Conservation (phyloP, 2,797 vertebrate species). For the Hapalemur alaotrensis region DNA sequence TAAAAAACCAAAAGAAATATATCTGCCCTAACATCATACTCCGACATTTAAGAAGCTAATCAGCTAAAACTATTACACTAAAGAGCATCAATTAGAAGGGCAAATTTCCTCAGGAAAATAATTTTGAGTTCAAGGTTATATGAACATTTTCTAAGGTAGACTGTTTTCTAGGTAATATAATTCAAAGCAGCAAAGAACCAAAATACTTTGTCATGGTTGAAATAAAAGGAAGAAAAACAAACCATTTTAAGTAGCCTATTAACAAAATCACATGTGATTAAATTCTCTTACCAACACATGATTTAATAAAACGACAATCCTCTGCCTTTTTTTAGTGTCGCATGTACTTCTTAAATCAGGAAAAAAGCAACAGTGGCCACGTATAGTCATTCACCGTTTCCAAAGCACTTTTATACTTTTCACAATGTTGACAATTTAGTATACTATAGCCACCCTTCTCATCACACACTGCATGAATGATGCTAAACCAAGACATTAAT, state of each 20-base stretch:
- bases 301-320: background rate
- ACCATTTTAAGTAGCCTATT: background rate
- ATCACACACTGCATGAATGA: background rate
- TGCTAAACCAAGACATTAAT: background rate
- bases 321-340: background rate
- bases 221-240: background rate
- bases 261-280: background rate
- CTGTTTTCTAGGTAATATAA: background rate
- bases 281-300: background rate
- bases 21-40: background rate
- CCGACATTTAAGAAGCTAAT: slow-evolving; percentile 6
- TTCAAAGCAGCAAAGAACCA: background rate
- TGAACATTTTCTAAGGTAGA: background rate
- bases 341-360: background rate
- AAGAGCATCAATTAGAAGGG: background rate
- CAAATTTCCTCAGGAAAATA: slow-evolving; percentile 3
- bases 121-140: background rate
- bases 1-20: background rate
- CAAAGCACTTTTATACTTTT: slow-evolving; percentile 26
- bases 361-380: background rate
- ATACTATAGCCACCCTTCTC: background rate
- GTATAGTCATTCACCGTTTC: background rate
- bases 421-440: slow-evolving; percentile 37
- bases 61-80: background rate
- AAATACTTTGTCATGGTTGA: background rate